Conservation (phyloP, 2,888 invertebrate genomes). For the Drosophila prostipennis region DNA sequence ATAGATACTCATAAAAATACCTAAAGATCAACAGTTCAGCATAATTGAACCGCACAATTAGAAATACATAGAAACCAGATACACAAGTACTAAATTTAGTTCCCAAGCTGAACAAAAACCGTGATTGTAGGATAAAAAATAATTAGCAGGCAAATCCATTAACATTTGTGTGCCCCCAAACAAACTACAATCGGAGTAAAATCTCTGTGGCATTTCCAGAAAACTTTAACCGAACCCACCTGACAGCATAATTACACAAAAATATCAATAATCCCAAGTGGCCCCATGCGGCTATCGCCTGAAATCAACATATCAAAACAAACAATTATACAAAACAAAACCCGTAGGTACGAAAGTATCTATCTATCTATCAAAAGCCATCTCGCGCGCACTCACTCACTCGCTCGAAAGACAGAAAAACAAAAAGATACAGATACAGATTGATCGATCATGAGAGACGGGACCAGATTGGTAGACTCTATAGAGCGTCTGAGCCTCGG, state of each 20-base stretch:
- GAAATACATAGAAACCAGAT: too few relatives aligned
- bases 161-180: not conserved
- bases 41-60: not conserved
- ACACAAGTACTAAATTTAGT: not conserved
- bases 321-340: slow-evolving; percentile 44
- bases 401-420: not conserved
- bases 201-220: slow-evolving; percentile 6
- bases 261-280: slow-evolving; percentile 59
- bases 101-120: not conserved
- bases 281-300: slow-evolving; percentile 54
- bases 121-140: not conserved
- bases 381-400: slow-evolving; percentile 34
- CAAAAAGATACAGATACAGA: slow-evolving; percentile 31
- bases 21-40: not conserved
- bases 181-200: not conserved
- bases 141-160: not conserved
- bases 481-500: slow-evolving; percentile 16
- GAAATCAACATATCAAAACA: slow-evolving; percentile 66
- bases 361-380: slow-evolving; percentile 51
- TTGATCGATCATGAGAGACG: slow-evolving; percentile 71
- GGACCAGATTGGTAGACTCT: slow-evolving; percentile 36
- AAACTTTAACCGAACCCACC: slow-evolving; percentile 1
- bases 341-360: slow-evolving; percentile 33
- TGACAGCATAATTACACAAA: slow-evolving; percentile 64
- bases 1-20: not conserved